Evolutionary conservation across 2,888 invertebrate species (phyloP), one percentile per base, ranked within the genome.

Genomic region (Aricia artaxerxes): DNA sequence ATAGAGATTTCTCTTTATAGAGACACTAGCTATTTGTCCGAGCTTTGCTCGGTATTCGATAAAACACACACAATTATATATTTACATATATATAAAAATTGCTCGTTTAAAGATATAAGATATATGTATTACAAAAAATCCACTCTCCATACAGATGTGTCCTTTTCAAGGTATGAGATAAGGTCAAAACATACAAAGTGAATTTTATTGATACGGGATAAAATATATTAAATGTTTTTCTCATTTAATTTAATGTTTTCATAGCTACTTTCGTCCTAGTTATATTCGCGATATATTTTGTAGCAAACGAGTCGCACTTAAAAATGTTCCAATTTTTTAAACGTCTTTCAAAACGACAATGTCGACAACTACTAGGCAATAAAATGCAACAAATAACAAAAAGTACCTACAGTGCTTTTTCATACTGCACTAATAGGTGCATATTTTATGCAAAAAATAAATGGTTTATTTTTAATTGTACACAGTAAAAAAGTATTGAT

Each of bases 401-500:
- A 69, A 13, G 11, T 69, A 31, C 24, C 24, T 24, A 24, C 7
- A 57, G n/a, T 57, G 35, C 53, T 57, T 57, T 76, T 75, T 76
- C 13, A 13, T 69, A 75, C 24, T 9, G 31, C 31, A 61, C 24
- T 69, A 69, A 69, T 69, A 69, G 69, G 13, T 16, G 31, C 31
- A 73, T 60, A 35, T 78, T 78, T 78, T 73, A 49, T 38, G 73
- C 49, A 31, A 78, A 78, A 72, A 78, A 78, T 44, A 73, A n/a
- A 57, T 73, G 49, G 72, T 72, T 49, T 78, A 49, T 78, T 78
- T 76, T 76, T 76, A 76, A 76, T 76, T 80, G 81, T 82, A 81
- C 78, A 83, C 80, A 81, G 84, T 87, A 87, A 89, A 91, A 91
- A 90, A 87, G 85, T 86, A 87, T 88, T 86, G 87, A 90, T 91